Base-by-base conservation (phyloP, 2,113 vertebrate species). In the Prolemur simus region DNA sequence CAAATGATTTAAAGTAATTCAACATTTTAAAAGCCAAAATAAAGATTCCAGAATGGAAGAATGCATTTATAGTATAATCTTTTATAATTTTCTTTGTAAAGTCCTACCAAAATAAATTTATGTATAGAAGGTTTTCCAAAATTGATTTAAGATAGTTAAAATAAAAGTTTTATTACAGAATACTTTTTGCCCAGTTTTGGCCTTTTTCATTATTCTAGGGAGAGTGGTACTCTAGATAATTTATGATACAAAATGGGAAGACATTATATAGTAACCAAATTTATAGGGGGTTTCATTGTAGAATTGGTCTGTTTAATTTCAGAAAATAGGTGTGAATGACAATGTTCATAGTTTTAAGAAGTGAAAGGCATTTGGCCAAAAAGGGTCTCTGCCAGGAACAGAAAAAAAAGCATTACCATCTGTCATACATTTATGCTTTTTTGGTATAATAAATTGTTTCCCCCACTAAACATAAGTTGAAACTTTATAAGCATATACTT, bases 391-490 rank as follows among this genome's bases (percentile, higher is more conserved):
- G 91, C 93, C 97, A 96, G 96, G 93, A 95, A 56, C 13, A 87
- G 87, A 37, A 54, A 81, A 89, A 93, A 94, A 95, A 84, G 60
- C 76, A 82, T 87, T 94, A 66, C 95, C 96, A 98, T 97, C 97
- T 98, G 98, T 97, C 96, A 84, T 58, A 91, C 96, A 96, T 97
- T 97, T 96, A 93, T 96, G 89, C 64, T 82, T 95, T 96, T 95
- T 95, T 81, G 80, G 96, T 96, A 89, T 97, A 97, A 98, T 98
- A 97, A 97, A 98, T 98, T 98, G 98, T 97, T 97, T 98, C 98
- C 97, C 95, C 87, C 93, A 97, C 96, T 97, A 98, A 96, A 97
- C 92, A 94, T 95, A 96, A 97, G 97, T 94, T 98, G 97, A 97
- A 97, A 97, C 93, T 95, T 97, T 97, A 97, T 97, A 97, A 97